phyloP scores from a whole-genome alignment of 2,113 vertebrate species.

The Alethe diademata region DNA sequence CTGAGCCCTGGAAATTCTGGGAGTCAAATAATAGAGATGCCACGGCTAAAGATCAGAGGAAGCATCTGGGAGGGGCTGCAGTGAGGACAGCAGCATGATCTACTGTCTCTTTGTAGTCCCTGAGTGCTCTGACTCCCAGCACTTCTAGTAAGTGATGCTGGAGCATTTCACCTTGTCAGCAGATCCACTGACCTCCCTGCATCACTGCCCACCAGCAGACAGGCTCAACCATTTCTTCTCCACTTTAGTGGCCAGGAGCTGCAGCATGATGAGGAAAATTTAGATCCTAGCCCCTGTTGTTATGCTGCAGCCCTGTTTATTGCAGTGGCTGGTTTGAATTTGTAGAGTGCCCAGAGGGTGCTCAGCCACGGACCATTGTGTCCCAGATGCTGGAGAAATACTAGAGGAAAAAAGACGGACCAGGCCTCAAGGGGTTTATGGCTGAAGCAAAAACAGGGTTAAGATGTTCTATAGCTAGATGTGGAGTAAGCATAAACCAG shows the following conservation, averaged over 20 bases:
- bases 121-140: not conserved
- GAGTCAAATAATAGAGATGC: slow-evolving; percentile 50
- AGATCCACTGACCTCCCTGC: not conserved
- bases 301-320: not conserved
- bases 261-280: not conserved
- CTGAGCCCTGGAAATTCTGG: slow-evolving; percentile 38
- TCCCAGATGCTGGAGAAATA: not conserved
- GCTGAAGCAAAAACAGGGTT: not conserved
- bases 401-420: not conserved
- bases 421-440: not conserved
- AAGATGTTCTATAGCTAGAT: not conserved
- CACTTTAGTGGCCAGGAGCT: not conserved
- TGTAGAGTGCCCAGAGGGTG: not conserved
- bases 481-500: not conserved
- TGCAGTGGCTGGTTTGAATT: not conserved
- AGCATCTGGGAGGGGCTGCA: slow-evolving; percentile 37
- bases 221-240: not conserved
- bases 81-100: slow-evolving; percentile 21
- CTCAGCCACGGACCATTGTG: not conserved
- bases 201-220: not conserved
- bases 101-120: slow-evolving; percentile 51
- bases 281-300: not conserved
- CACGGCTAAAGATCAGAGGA: slow-evolving; percentile 41
- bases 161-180: slow-evolving; percentile 49
- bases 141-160: slow-evolving; percentile 53